Base-by-base conservation (phyloP, 2,888 invertebrate genomes). In the Synanthedon tipuliformis region DNA sequence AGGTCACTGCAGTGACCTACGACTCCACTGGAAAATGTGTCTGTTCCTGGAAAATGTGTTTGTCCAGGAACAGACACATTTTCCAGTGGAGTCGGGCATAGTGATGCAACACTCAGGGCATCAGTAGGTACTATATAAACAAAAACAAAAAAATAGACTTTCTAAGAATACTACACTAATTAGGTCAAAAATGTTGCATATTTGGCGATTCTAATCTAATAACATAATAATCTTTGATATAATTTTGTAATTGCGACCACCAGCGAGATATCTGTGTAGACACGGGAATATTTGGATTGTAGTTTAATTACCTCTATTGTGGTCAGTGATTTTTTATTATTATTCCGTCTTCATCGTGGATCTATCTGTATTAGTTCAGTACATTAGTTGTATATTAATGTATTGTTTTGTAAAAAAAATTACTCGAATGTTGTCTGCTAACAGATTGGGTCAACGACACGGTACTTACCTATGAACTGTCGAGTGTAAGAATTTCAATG, bases 301-400 rank as follows among this genome's bases (percentile, higher is more conserved):
- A 64, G 71, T 81, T 84, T 86, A 85, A 85, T 86, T 84, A 84
- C 81, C 81, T 77, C 73, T 75, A 84, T 85, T 85, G 86, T 83
- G 78, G 73, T 61, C 61, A 66, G 69, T 71, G 75, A 66, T 69
- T 68, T 65, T 61, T 61, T 63, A 62, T 57, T 60, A 57, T 61
- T 63, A 57, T 51, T 41, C 53, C 51, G 51, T 50, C 51, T 34
- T 34, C 34, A 34, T 34, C 34, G 8, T 34, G 34, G 54, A 55
- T 51, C 48, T 27, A 50, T 50, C 15, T 52, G 51, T 56, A 52
- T 53, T 50, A 54, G 51, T 52, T 23, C 54, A 51, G 50, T 53
- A 57, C 50, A 52, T 54, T 53, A 58, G 55, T 54, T 59, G 53
- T 55, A 23, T 23, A 23, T 23, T 23, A 23, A 23, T 1, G 23